Conservation (phyloP, 35 echinoderm and acorn worm genomes). For the Strongylocentrotus purpuratus region DNA sequence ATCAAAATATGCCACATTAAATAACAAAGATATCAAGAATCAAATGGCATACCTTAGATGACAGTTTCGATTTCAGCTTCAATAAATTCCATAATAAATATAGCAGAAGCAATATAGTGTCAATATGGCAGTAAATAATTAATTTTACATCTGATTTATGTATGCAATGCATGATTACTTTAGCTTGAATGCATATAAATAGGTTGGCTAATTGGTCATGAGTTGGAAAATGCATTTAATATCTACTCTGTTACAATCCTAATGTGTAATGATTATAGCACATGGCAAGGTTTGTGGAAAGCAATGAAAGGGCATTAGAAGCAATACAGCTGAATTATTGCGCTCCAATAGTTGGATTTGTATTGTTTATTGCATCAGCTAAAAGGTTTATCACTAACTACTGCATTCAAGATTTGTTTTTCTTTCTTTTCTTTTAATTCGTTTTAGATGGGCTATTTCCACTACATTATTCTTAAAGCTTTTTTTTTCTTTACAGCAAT, state of each 20-base stretch:
- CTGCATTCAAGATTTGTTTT: neutral
- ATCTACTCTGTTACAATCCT: neutral
- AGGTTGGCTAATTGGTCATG: neutral
- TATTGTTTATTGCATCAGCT: neutral
- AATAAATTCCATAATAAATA: neutral
- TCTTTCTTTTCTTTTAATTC: neutral
- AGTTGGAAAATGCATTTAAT: neutral
- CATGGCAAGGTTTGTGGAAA: neutral
- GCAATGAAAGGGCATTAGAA: neutral
- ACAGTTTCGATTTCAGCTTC: neutral
- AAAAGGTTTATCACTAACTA: neutral
- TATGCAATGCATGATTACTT: no score
- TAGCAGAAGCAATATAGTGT: neutral
- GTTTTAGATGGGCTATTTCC: no score
- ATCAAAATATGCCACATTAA: neutral
- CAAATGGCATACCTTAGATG: neutral
- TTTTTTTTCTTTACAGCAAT: no score
- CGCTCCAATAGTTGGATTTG: neutral
- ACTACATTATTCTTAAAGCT: no score
- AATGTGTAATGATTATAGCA: neutral
- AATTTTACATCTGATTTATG: no score
- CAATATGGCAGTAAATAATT: no score
- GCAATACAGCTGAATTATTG: neutral
- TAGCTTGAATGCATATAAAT: neutral
- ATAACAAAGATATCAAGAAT: neutral